These are phyloP conservation scores for Chascanopsetta lugubris DNA, from an alignment of 2,113 vertebrate species.

Conservation along the genomic window DNA sequence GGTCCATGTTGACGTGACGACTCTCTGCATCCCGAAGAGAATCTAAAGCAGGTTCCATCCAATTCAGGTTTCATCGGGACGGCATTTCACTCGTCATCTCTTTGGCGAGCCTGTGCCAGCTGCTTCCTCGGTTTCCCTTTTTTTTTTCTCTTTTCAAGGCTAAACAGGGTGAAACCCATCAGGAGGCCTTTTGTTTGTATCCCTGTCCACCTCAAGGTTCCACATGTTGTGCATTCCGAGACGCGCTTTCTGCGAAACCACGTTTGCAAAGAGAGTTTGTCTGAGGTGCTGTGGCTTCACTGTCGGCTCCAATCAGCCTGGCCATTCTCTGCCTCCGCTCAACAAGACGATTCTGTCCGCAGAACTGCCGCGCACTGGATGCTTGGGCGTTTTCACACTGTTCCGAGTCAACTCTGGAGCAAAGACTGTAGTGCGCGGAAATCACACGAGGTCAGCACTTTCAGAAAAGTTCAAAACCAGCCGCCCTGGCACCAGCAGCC, in stretches of 20 bases:
- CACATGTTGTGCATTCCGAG: not conserved
- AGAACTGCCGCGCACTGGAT: not conserved
- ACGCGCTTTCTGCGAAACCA: not conserved
- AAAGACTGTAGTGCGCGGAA: not conserved
- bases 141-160: not conserved
- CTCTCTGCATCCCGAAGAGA: not conserved
- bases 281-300: not conserved
- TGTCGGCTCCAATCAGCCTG: not conserved
- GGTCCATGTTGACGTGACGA: conserved; percentile 1
- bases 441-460: not conserved
- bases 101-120: not conserved
- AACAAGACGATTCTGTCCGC: not conserved
- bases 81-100: not conserved
- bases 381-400: not conserved
- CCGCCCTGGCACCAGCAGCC: not conserved
- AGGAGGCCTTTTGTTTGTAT: not conserved
- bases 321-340: not conserved
- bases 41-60: too few species aligned
- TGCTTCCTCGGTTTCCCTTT: not conserved
- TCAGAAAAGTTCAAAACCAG: not conserved
- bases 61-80: too few species aligned
- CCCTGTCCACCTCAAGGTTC: not conserved
- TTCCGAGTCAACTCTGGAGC: not conserved
- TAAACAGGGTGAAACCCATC: not conserved
- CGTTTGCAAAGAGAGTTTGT: not conserved